These are phyloP conservation scores for Hemibagrus guttatus DNA, from an alignment of 2,797 vertebrate species.

Conservation along the genomic window DNA sequence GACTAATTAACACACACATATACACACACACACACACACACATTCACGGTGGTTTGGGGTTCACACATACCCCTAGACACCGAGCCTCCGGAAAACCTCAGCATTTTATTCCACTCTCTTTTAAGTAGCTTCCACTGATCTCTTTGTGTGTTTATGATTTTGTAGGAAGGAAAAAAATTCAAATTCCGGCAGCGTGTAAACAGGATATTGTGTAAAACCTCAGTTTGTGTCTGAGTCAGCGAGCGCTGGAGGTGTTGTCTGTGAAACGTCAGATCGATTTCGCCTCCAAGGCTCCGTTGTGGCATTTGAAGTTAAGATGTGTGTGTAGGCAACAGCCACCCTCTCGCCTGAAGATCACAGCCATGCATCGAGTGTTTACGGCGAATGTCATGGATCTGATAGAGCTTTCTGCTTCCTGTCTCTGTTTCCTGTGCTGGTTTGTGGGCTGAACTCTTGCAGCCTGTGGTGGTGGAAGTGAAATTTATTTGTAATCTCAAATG, in stretches of 20 bases:
- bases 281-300: neutral
- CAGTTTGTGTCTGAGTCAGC: neutral
- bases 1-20: slow-evolving; percentile 40
- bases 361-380: slow-evolving; percentile 4
- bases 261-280: neutral
- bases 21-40: slow-evolving; percentile 28
- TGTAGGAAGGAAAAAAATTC: neutral
- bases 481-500: neutral
- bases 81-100: slow-evolving; percentile 11
- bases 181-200: slow-evolving; percentile 5
- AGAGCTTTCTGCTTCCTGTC: slow-evolving; percentile 5
- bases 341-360: neutral
- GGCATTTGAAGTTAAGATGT: neutral
- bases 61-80: neutral
- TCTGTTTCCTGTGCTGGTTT: neutral
- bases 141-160: neutral
- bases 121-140: neutral
- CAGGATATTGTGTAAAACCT: slow-evolving; percentile 18
- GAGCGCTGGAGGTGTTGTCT: neutral
- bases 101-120: neutral
- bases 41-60: neutral
- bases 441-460: neutral
- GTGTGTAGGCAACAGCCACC: neutral
- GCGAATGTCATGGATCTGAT: neutral
- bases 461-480: neutral